Base-by-base conservation (phyloP, 2,888 invertebrate genomes). In the Halictus ligatus region DNA sequence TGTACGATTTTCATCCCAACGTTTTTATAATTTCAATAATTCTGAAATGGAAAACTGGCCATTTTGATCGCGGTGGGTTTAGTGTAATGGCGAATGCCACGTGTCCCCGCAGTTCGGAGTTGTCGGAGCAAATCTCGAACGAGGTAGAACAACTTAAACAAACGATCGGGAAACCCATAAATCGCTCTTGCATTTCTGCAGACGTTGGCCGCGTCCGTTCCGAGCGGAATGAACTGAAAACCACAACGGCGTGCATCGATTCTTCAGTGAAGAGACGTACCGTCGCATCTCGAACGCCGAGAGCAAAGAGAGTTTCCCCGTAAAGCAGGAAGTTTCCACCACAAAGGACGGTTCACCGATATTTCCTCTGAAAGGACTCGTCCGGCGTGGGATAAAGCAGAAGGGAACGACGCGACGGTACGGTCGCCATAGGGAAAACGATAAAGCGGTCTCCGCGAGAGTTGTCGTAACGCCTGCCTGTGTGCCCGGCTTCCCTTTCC, bases 361-460 rank as follows among this genome's bases (percentile, higher is more conserved):
- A 48, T 29, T 73, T 35, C 40, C n/a, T 25, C 67, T 69, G 35
- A 21, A 77, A 77, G 73, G 77, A 69, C 29, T 46, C n/a, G 67
- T 25, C 46, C 74, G 29, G 69, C 40, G 35, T 46, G 4, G 6
- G 46, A 21, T 21, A 25, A 78, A 54, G 8, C n/a, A 72, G 40
- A 73, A 46, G 35, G 58, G 58, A 50, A 43, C 4, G 79, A 64
- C 78, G 48, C 48, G 50, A 50, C 50, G 50, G 50, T 2, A 54
- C 54, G 54, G 54, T 25, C 54, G 64, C 40, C 35, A 29, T 15
- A 15, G 8, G 64, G 50, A 50, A 18, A 78, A 72, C 78, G 35
- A 48, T 67, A 67, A 67, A 67, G 67, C 67, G 35, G 67, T 60
- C 25, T 67, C 8, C 67, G 35, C 60, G 25, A 60, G 25, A 13